Conservation (phyloP, 2,797 vertebrate genomes). For the Pseudochirops corinnae region DNA sequence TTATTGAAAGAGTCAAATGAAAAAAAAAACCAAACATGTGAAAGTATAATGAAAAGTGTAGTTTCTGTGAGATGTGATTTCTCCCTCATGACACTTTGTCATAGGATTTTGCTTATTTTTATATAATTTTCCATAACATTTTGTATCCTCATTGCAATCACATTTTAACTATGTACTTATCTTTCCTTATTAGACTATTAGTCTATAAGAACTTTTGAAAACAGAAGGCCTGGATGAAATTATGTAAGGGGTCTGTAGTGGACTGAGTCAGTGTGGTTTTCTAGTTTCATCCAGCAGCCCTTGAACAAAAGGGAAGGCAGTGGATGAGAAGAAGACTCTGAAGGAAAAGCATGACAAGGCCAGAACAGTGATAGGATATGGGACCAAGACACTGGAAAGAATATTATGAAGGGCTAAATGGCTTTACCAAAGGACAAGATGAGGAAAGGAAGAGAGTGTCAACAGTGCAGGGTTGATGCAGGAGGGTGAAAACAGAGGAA, state of each 20-base stretch:
- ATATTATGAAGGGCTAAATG: background rate
- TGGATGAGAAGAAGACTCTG: no score
- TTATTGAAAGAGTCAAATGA: constrained; percentile 34
- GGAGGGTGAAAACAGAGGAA: background rate
- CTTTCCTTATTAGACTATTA: background rate
- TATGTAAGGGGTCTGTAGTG: no score
- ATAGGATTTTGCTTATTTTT: background rate
- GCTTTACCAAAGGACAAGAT: constrained; percentile 19
- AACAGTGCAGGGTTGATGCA: no score
- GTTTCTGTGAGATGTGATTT: background rate
- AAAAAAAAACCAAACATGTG: constrained; percentile 5
- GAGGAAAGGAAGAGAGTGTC: background rate
- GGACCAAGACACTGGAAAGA: background rate
- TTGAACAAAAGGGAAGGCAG: no score
- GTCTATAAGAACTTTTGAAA: background rate
- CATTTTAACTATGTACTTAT: background rate
- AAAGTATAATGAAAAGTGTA: constrained; percentile 33
- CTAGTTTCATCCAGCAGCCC: no score
- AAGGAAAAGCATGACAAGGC: background rate
- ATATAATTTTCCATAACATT: background rate
- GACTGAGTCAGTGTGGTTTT: no score
- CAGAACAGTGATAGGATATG: background rate
- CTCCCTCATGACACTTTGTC: background rate
- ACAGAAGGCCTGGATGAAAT: background rate
- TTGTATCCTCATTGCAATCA: background rate